Percentiles rank a stretch among this genome's conserved stretches.
phyloP scores from a whole-genome alignment of 1,140 invertebrate genomes.

The Musca vetustissima region DNA sequence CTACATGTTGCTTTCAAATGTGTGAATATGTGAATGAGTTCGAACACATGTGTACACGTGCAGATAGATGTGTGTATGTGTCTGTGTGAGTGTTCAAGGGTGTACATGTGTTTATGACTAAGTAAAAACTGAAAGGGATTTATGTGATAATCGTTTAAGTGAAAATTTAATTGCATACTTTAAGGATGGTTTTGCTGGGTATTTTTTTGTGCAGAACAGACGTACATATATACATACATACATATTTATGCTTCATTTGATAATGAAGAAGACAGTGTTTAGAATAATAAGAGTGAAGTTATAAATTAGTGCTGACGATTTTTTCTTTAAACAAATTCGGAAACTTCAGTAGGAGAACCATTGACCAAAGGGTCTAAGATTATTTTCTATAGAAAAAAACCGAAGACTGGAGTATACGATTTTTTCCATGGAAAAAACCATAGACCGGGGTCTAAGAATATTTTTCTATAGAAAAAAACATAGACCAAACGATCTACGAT shows the following conservation, averaged over 20 bases:
- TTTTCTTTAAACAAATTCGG: too few species aligned
- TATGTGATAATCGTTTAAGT: slow-evolving; percentile 57
- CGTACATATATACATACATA: too few species aligned
- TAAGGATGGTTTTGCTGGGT: slow-evolving; percentile 42
- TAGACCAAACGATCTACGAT: too few species aligned
- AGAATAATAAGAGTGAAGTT: neutral
- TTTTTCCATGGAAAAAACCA: too few species aligned
- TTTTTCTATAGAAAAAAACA: too few species aligned
- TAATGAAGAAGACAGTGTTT: neutral
- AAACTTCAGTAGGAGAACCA: too few species aligned
- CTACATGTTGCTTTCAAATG: slow-evolving; percentile 6
- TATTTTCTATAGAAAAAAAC: too few species aligned
- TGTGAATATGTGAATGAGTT: slow-evolving; percentile 8
- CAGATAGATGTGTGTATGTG: slow-evolving; percentile 17
- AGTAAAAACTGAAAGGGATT: slow-evolving; percentile 36
- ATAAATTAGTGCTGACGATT: too few species aligned
- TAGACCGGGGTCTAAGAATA: too few species aligned
- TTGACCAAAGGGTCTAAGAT: too few species aligned
- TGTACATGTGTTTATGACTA: slow-evolving; percentile 5
- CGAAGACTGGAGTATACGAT: too few species aligned
- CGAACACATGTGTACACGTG: slow-evolving; percentile 31
- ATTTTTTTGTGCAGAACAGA: neutral
- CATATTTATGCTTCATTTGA: neutral
- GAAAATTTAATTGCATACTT: slow-evolving; percentile 57
- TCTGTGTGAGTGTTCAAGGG: neutral